These are phyloP conservation scores for Danio rerio DNA, from an alignment of 2,113 vertebrate genomes.

Conservation along the genomic window DNA sequence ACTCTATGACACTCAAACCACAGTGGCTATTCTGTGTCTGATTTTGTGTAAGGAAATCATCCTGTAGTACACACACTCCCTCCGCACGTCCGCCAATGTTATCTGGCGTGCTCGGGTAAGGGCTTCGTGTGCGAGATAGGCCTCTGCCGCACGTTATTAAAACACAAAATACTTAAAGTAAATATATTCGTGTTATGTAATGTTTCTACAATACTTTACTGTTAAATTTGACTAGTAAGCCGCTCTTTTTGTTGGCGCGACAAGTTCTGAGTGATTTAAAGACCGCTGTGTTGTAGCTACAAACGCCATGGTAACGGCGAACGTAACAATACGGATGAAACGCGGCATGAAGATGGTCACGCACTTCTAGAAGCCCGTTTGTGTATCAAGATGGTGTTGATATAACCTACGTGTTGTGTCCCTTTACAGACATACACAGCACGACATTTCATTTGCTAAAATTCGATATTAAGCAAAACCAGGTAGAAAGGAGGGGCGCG, in stretches of 20 bases:
- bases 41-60: background rate
- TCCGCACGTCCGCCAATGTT: conserved; percentile 25
- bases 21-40: conserved; percentile 9
- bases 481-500: conserved; percentile 73
- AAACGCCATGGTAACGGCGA: conserved; percentile 68
- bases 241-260: background rate
- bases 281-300: background rate
- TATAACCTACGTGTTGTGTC: background rate
- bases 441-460: background rate
- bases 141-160: conserved; percentile 6
- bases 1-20: background rate
- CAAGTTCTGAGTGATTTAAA: background rate
- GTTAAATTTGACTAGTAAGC: background rate
- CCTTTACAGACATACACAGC: background rate
- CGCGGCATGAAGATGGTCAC: conserved; percentile 26
- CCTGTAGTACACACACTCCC: background rate
- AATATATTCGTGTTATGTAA: background rate
- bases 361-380: conserved; percentile 12
- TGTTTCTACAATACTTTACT: background rate
- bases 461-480: background rate
- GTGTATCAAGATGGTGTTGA: background rate
- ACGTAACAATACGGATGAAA: conserved; percentile 55
- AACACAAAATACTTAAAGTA: background rate
- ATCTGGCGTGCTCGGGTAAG: conserved; percentile 18
- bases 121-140: conserved; percentile 32